Base-by-base conservation (phyloP, 2,113 vertebrate genomes). In the Peromyscus polionotus region DNA sequence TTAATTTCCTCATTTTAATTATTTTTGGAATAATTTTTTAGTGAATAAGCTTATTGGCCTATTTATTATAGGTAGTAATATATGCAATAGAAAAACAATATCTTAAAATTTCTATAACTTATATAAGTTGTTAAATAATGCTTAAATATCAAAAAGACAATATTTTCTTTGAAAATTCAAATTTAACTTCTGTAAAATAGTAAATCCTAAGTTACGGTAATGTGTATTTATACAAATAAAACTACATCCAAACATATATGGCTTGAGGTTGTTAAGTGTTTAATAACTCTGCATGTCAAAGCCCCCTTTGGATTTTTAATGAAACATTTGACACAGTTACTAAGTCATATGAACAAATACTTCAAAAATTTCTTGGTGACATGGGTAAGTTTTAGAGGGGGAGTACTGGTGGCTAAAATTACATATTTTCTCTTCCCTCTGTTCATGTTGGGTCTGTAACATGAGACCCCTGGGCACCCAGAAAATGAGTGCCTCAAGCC, bases 371-470 rank as follows among this genome's bases (percentile, higher is more conserved):
- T 93, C 59, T 57, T 73, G 61, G 39, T 86, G n/a, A 75, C 39
- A 28, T 68, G 36, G 14, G 31, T 70, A 31, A 91, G 45, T 67
- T 93, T 93, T 80, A 89, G 51, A 51, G 22, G 28, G 87, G 33
- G 26, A 48, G 3, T 3, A 9, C 79, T 31, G 22, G 26, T 90
- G 95, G 28, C 51, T 97, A 91, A 97, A 85, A 9, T 93, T 85
- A 88, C n/a, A 31, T 57, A 68, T 59, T 70, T 87, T 85, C 42
- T 1, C 93, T 93, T 88, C 80, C 77, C 14, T 57, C 63, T 8
- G 10, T 75, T 95, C 96, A 61, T 10, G 73, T 26, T 95, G 68
- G 14, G 70, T 95, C 65, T 63, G 85, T 97, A 95, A 98, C 88
- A 42, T 89, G 92, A 98, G 86, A 97, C 24, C 65, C 76, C 17